Conservation (phyloP, 2,113 vertebrate genomes). For the Gavialis gangeticus region DNA sequence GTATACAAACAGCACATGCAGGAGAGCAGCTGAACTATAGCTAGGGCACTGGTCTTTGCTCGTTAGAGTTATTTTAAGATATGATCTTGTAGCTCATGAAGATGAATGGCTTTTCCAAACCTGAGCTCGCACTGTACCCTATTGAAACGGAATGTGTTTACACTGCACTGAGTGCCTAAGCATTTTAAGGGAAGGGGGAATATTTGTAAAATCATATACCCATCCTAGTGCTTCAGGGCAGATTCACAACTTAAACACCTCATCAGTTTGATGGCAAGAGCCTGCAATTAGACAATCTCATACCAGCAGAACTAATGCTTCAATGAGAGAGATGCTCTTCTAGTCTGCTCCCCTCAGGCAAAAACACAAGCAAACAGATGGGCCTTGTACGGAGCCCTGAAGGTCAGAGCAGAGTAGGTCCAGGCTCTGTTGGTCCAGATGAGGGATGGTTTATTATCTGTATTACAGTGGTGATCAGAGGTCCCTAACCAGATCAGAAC, state of each 20-base stretch:
- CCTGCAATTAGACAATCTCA: slow-evolving; percentile 24
- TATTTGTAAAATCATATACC: slow-evolving; percentile 34
- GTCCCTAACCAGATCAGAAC: background rate
- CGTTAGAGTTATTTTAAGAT: slow-evolving; percentile 58
- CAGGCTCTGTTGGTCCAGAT: background rate
- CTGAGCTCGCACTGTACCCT: background rate
- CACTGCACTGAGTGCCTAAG: slow-evolving; percentile 6
- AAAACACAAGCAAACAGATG: background rate
- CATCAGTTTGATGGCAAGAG: slow-evolving; percentile 15
- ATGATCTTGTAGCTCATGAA: slow-evolving; percentile 53
- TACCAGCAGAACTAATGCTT: background rate
- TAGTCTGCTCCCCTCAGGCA: background rate
- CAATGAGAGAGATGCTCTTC: fast-evolving
- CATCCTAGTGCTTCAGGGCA: background rate
- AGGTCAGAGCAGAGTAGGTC: background rate
- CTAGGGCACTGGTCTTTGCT: background rate
- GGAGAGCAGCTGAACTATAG: slow-evolving; percentile 30
- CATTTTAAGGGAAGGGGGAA: background rate
- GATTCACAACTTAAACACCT: slow-evolving; percentile 24
- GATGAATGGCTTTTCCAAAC: slow-evolving; percentile 48
- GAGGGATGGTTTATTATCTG: fast-evolving
- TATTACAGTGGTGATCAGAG: background rate
- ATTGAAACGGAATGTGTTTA: background rate
- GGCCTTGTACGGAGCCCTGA: background rate
- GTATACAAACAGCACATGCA: slow-evolving; percentile 53